These are phyloP conservation scores for Typhlichthys eigenmanni DNA, from an alignment of 2,797 vertebrate species.

Conservation along the genomic window DNA sequence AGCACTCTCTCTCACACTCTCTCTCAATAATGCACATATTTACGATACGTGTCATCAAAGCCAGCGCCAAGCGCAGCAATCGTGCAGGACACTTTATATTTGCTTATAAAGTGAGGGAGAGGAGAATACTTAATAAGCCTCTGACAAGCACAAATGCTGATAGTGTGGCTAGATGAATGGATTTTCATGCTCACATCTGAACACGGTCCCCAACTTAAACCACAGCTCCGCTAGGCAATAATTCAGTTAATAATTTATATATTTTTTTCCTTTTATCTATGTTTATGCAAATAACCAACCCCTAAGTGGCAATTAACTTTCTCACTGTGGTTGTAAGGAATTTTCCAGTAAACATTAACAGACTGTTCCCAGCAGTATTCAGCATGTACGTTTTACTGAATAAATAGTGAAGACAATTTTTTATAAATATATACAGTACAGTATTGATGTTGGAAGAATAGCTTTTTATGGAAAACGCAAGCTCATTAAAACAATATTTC, in stretches of 20 bases:
- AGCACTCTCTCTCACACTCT: no score
- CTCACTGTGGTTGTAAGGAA: conserved; percentile 36
- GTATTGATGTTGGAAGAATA: not conserved
- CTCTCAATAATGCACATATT: not conserved
- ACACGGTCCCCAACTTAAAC: not conserved
- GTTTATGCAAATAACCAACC: conserved; percentile 43
- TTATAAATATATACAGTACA: no score
- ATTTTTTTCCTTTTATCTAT: conserved; percentile 3
- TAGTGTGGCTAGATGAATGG: conserved; percentile 6
- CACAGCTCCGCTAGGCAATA: conserved; percentile 6
- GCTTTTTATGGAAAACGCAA: not conserved
- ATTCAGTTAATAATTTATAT: conserved; percentile 6
- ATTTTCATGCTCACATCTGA: conserved; percentile 14
- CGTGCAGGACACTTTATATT: conserved; percentile 30
- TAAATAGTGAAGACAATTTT: not conserved
- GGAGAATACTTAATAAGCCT: conserved; percentile 25
- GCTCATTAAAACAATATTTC: not conserved
- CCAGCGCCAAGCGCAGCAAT: conserved; percentile 15
- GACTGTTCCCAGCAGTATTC: conserved; percentile 22
- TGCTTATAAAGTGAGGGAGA: conserved; percentile 13
- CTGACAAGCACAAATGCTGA: conserved; percentile 11
- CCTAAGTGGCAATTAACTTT: conserved; percentile 41
- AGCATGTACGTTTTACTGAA: conserved; percentile 9
- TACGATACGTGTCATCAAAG: conserved; percentile 34
- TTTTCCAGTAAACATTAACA: conserved; percentile 29